Evolutionary conservation across 2,888 invertebrate genomes (phyloP).

Genomic region (Chaitophorus viminalis): DNA sequence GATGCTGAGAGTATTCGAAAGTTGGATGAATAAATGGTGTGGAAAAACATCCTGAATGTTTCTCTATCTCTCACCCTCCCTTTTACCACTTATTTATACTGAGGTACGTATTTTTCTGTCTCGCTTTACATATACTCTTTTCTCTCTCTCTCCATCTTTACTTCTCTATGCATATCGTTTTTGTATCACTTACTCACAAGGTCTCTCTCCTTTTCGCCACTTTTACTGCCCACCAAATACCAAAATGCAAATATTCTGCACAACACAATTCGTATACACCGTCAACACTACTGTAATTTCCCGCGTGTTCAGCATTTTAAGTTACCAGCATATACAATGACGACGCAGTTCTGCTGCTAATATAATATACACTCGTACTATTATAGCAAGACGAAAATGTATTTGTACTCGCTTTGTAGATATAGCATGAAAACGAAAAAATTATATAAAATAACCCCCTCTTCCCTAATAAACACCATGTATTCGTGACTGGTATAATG

Average conservation of each 20-base stretch:
- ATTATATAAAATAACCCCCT: too few species aligned
- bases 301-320: neutral
- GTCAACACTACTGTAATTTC: neutral
- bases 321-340: neutral
- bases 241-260: neutral
- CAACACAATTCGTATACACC: neutral
- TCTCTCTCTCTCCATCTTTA: too few species aligned
- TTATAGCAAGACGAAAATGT: neutral
- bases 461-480: too few species aligned
- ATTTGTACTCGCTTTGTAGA: neutral
- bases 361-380: neutral
- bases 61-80: neutral
- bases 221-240: too few species aligned
- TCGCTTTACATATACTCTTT: too few species aligned
- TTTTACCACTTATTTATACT: neutral
- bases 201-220: neutral
- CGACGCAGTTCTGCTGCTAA: neutral
- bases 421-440: too few species aligned
- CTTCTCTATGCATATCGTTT: neutral
- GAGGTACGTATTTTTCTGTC: too few species aligned
- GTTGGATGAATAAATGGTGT: constrained; percentile 38
- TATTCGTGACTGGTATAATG: too few species aligned
- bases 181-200: neutral
- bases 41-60: constrained; percentile 40
- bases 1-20: constrained; percentile 18